A percentile compares a stretch with the other conserved stretches of the same genome.
Evolutionary conservation across 2,797 vertebrate genomes (phyloP).

Genomic region (Rhincodon typus): DNA sequence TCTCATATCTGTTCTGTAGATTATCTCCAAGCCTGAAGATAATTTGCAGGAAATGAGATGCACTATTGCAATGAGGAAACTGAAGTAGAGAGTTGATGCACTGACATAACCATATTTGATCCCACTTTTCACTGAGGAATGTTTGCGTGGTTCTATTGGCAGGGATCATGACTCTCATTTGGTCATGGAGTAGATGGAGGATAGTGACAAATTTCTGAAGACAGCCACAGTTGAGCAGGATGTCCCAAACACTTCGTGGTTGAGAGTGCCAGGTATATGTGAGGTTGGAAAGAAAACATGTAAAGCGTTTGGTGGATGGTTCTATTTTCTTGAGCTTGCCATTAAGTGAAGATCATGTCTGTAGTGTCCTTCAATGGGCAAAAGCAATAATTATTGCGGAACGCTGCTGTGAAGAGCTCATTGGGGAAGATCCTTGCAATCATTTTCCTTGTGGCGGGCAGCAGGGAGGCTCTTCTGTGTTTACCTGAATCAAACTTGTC

Average conservation of each 20-base stretch:
- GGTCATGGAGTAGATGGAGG: background rate
- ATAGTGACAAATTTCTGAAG: background rate
- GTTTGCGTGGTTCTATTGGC: background rate
- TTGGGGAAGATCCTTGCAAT: background rate
- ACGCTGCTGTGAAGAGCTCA: background rate
- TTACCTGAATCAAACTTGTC: background rate
- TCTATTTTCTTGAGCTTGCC: no score
- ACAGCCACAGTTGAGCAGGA: background rate
- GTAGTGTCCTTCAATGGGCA: no score
- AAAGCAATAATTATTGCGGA: background rate
- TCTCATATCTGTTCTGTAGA: background rate
- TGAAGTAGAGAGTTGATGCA: background rate
- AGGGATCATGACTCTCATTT: background rate
- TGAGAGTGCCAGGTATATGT: no score
- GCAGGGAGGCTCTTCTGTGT: background rate
- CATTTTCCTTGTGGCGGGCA: background rate
- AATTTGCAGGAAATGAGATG: background rate
- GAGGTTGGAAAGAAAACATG: no score
- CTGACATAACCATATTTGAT: background rate
- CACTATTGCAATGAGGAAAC: background rate
- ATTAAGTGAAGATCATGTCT: no score
- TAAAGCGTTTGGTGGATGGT: no score
- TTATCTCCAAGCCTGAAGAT: background rate
- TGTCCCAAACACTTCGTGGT: no score
- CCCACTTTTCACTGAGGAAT: background rate